Evolutionary conservation across 2,113 vertebrate species (phyloP).

Genomic region (Elanoides forficatus): DNA sequence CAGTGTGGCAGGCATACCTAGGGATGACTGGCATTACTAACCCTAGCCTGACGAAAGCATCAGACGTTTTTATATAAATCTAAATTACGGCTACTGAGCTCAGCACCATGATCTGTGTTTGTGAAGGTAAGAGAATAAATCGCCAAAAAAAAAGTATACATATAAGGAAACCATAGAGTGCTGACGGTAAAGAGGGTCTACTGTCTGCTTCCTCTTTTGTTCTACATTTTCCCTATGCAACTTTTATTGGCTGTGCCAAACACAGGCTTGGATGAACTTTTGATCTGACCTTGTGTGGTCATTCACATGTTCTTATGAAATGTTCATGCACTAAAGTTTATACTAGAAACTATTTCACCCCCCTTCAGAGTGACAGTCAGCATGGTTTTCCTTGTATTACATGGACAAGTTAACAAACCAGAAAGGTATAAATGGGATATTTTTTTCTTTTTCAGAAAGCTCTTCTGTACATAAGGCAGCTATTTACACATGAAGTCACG

Average conservation of each 20-base stretch:
- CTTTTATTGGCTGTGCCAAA: neutral
- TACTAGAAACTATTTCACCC: neutral
- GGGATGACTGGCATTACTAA: neutral
- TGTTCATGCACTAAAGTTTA: neutral
- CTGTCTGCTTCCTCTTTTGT: neutral
- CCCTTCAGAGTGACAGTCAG: neutral
- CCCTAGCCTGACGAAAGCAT: neutral
- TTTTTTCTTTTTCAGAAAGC: neutral
- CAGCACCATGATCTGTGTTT: neutral
- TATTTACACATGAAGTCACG: neutral
- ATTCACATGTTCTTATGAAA: neutral
- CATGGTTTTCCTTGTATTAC: neutral
- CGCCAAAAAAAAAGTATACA: accelerated
- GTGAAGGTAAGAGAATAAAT: neutral
- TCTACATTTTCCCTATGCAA: neutral
- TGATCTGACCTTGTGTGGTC: neutral
- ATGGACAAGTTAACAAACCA: neutral
- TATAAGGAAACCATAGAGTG: neutral
- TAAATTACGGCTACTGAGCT: neutral
- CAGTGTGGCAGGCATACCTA: neutral
- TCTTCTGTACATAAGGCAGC: neutral
- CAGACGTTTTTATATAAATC: neutral
- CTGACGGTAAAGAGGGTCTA: neutral
- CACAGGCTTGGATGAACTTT: neutral
- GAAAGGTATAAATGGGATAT: neutral